Evolutionary conservation across 2,797 vertebrate species (phyloP), one percentile per base, ranked within the genome.

Genomic region (Champsocephalus gunnari): DNA sequence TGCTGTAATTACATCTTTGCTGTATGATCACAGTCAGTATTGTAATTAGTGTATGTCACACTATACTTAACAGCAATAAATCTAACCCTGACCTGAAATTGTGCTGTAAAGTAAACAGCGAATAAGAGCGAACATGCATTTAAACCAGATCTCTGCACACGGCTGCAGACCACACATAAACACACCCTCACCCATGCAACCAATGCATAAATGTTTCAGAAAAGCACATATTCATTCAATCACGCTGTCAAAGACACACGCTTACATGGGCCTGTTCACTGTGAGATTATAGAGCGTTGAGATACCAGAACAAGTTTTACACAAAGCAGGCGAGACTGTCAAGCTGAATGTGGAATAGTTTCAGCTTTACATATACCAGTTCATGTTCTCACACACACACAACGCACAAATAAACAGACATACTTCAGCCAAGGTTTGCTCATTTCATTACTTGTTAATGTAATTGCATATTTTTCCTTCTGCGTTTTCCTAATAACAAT

Each of bases 1-100:
- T 16, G 24, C 62, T 47, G 63, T 92, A 93, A 93, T 91, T 91
- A 88, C 76, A 88, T 64, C 72, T 86, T 60, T 87, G 72, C 78
- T 1, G n/a, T 86, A 65, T 70, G 68, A 83, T 88, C 60, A 53
- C 79, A 85, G 88, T 72, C 83, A 82, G 85, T 65, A 76, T 83
- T 84, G 92, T 91, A 93, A 93, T 93, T 92, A 92, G 86, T 65
- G 61, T 82, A 85, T 91, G 89, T 92, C 89, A 91, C 86, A 86
- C 88, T 92, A 89, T 91, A 94, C 83, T 92, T 92, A 90, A 88
- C 84, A 83, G 88, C 91, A 92, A 92, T 92, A 87, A 90, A 91
- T 91, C 87, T 71, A 88, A 89, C 84, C 54, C 81, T 87, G 86
- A 89, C 85, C 87, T 88, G 58, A 81, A 90, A 91, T 78, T 83